Evolutionary conservation across 2,113 vertebrate species (phyloP).

Genomic region (Gnathonemus longibarbis): DNA sequence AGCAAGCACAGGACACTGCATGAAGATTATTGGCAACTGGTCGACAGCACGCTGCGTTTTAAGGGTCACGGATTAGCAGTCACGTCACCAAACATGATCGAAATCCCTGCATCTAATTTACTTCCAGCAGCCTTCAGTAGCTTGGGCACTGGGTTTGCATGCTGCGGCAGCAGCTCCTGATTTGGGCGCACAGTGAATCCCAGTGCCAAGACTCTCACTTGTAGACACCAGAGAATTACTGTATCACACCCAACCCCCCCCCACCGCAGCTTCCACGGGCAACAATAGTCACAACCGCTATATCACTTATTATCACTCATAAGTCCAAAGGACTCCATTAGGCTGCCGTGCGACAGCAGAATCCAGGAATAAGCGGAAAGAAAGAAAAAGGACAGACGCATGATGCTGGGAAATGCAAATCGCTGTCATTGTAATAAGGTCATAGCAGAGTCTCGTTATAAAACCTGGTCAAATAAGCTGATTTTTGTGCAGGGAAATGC

Average conservation of each 20-base stretch:
- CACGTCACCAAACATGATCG: neutral
- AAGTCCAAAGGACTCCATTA: neutral
- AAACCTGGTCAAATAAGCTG: neutral
- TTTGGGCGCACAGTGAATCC: neutral
- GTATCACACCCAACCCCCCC: neutral
- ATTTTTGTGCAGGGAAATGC: neutral
- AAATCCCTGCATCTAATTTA: neutral
- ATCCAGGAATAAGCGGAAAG: neutral
- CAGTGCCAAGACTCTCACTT: neutral
- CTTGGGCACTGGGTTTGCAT: neutral
- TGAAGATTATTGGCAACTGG: neutral
- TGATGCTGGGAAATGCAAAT: neutral
- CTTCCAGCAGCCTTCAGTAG: neutral
- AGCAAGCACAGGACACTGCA: neutral
- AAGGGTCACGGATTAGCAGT: neutral
- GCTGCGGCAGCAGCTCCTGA: neutral
- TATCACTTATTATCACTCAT: constrained; percentile 5
- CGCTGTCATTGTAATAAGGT: neutral
- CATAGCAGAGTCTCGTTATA: neutral
- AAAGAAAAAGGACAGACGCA: neutral
- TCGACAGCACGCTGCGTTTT: neutral
- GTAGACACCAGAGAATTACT: neutral
- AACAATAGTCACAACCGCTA: neutral
- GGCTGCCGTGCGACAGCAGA: neutral
- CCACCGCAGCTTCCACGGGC: neutral